phyloP scores from a whole-genome alignment of 2,797 vertebrate genomes.

The Cynodonichthys magdalenae region DNA sequence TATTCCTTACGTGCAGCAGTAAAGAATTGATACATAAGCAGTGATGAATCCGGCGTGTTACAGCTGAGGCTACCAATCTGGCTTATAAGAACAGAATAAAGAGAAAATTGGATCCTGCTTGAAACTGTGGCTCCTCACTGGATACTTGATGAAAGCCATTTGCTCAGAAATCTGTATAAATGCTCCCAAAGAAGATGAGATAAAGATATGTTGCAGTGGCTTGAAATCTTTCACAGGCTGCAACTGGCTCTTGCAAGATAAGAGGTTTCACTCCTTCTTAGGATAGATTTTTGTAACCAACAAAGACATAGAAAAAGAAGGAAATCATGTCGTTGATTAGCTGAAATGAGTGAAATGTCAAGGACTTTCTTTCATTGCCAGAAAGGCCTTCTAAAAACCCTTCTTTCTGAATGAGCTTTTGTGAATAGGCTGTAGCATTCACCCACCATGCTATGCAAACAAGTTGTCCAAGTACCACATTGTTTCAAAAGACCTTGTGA shows the following conservation, averaged over 20 bases:
- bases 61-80: conserved; percentile 71
- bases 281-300: conserved; percentile 46
- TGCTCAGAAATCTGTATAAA: conserved; percentile 66
- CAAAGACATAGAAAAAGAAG: conserved; percentile 39
- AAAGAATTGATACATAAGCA: conserved; percentile 74
- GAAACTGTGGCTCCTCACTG: conserved; percentile 59
- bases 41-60: conserved; percentile 77
- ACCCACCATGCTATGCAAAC: conserved; percentile 75
- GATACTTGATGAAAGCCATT: conserved; percentile 67
- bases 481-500: conserved; percentile 81
- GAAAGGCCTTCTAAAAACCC: conserved; percentile 57
- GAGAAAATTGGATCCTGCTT: conserved; percentile 69
- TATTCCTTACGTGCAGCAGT: conserved; percentile 73
- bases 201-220: conserved; percentile 47
- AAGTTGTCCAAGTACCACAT: conserved; percentile 79
- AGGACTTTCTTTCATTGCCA: conserved; percentile 65
- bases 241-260: conserved; percentile 52
- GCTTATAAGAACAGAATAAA: conserved; percentile 51
- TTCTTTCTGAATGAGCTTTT: conserved; percentile 52
- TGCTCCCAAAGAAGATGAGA: conserved; percentile 61
- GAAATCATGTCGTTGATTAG: conserved; percentile 56
- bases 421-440: conserved; percentile 71
- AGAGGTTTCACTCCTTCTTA: conserved; percentile 39
- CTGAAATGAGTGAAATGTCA: conserved; percentile 72
- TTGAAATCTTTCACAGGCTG: conserved; percentile 56